Conservation (phyloP, 2,113 vertebrate species). For the Cygnus atratus region DNA sequence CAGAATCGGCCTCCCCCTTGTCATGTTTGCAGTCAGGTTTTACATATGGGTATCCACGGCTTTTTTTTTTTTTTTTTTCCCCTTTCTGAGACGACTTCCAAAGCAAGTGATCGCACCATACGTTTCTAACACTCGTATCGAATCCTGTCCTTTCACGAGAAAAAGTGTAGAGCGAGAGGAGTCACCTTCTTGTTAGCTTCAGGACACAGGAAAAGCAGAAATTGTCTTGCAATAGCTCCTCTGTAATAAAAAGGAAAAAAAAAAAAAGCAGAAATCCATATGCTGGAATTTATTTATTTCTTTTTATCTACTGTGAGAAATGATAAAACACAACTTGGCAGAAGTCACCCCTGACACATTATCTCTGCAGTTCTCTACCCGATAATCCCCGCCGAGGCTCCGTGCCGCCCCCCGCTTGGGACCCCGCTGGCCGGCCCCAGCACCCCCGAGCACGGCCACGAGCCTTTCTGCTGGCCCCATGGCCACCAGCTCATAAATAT, state of each 20-base stretch:
- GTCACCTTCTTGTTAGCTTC: fast-evolving
- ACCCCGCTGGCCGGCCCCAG: fast-evolving
- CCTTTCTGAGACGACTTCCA: neutral
- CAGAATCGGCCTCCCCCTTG: neutral
- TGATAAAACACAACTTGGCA: neutral
- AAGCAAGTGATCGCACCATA: neutral
- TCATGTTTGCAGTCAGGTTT: neutral
- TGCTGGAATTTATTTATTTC: neutral
- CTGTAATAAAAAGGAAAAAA: neutral
- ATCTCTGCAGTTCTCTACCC: neutral
- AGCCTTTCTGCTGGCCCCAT: neutral
- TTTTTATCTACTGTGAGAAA: neutral
- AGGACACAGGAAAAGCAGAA: neutral
- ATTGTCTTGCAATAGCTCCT: neutral
- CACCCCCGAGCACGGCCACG: neutral
- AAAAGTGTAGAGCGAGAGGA: neutral
- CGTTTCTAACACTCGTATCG: neutral
- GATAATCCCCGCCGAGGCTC: neutral
- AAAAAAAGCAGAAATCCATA: fast-evolving
- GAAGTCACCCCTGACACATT: neutral
- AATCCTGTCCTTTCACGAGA: neutral
- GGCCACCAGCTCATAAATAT: neutral
- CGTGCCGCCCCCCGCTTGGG: neutral
- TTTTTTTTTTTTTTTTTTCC: neutral
- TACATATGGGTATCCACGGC: neutral